These are phyloP conservation scores for Arctia plantaginis DNA, from an alignment of 2,888 invertebrate genomes.

Conservation along the genomic window DNA sequence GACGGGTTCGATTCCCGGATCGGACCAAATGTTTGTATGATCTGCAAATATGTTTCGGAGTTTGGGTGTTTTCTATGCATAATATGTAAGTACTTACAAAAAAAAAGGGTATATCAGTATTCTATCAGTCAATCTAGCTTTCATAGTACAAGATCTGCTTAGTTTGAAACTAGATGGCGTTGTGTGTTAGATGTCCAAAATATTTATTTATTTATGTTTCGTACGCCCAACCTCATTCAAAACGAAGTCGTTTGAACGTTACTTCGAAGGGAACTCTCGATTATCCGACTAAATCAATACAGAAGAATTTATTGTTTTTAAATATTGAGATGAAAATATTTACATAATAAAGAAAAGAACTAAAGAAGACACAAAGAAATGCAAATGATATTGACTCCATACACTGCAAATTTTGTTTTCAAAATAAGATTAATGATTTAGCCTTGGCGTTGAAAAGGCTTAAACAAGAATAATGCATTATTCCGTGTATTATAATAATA, in stretches of 20 bases:
- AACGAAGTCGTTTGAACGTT: constrained; percentile 21
- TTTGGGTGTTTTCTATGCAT: too few relatives aligned
- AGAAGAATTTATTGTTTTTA: constrained; percentile 23
- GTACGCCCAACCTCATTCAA: constrained; percentile 7
- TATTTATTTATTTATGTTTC: too few relatives aligned
- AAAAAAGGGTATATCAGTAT: too few relatives aligned
- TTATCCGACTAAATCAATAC: constrained; percentile 19
- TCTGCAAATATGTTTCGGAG: too few relatives aligned
- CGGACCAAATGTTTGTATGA: too few relatives aligned
- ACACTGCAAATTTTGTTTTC: constrained; percentile 30
- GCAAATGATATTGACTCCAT: constrained; percentile 2
- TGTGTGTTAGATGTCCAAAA: too few relatives aligned
- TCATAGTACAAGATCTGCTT: too few relatives aligned
- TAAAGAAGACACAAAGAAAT: background rate
- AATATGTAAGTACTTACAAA: too few relatives aligned
- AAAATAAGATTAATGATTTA: constrained; percentile 67
- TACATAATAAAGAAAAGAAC: constrained; percentile 14
- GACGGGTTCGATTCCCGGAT: too few relatives aligned
- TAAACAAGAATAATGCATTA: constrained; percentile 79
- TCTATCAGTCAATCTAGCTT: too few relatives aligned
- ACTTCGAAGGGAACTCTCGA: constrained; percentile 23
- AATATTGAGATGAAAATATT: constrained; percentile 21
- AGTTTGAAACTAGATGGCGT: too few relatives aligned
- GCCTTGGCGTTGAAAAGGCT: constrained; percentile 64
- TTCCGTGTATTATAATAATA: too few relatives aligned